Percentiles rank a stretch among this genome's conserved stretches.
Conservation (phyloP, 2,888 invertebrate species). For the Mythimna lalbum region DNA sequence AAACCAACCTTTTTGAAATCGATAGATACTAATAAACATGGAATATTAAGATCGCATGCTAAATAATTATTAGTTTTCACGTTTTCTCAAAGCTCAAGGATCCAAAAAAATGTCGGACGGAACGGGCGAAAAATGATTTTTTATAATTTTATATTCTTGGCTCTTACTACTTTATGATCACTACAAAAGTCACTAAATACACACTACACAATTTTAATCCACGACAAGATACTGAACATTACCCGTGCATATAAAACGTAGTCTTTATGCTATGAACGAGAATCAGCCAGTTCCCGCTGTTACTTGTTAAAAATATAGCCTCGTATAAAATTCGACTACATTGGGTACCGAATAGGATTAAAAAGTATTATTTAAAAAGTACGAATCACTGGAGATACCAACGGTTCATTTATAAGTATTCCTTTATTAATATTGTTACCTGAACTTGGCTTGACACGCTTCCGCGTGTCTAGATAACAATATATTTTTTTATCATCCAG, state of each 20-base stretch:
- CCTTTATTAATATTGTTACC: no score
- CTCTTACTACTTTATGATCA: neutral
- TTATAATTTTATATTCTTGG: neutral
- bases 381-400: neutral
- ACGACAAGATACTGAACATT: constrained; percentile 21
- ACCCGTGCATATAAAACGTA: constrained; percentile 41
- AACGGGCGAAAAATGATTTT: neutral
- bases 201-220: constrained; percentile 33
- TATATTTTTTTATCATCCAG: no score
- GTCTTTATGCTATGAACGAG: constrained; percentile 51
- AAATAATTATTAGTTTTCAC: no score
- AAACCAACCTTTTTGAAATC: no score
- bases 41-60: no score
- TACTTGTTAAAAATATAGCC: constrained; percentile 45
- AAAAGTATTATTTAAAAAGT: constrained; percentile 21
- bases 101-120: neutral
- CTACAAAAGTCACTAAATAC: constrained; percentile 14
- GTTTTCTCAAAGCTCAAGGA: neutral
- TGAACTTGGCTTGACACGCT: no score
- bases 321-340: constrained; percentile 43
- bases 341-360: neutral
- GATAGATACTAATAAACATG: no score
- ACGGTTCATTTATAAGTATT: neutral
- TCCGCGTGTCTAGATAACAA: no score
- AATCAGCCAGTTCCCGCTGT: constrained; percentile 25